Percentiles rank a stretch among this genome's conserved stretches.
Conservation (phyloP, 2,797 vertebrate species). For the Astyanax mexicanus region DNA sequence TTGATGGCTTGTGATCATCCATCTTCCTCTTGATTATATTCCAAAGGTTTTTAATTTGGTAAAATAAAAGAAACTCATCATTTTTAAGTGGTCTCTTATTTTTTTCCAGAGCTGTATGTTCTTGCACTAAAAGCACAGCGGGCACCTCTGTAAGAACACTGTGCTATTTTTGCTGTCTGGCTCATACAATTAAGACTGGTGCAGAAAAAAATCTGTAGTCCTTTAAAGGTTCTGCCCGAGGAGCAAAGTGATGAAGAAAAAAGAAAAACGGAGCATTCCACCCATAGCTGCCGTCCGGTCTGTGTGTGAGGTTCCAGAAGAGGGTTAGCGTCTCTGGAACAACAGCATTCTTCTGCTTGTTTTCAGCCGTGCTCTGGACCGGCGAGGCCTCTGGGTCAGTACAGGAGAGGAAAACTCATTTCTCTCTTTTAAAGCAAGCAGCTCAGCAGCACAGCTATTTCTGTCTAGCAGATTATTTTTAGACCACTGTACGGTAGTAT, state of each 20-base stretch:
- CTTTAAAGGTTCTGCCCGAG: slow-evolving; percentile 44
- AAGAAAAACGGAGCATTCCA: slow-evolving; percentile 38
- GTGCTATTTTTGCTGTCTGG: slow-evolving; percentile 10
- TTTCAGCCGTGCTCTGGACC: slow-evolving; percentile 24
- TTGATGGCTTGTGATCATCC: too few relatives aligned
- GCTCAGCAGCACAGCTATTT: slow-evolving; percentile 19
- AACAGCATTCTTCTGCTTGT: slow-evolving; percentile 44
- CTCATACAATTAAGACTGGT: slow-evolving; percentile 20
- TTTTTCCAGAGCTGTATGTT: too few relatives aligned
- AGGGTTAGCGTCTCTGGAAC: slow-evolving; percentile 7
- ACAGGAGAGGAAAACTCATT: slow-evolving; percentile 42
- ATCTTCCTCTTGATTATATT: too few relatives aligned
- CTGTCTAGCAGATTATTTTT: slow-evolving; percentile 22
- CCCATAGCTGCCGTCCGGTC: slow-evolving; percentile 34
- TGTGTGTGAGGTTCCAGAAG: slow-evolving; percentile 27
- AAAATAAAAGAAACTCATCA: too few relatives aligned
- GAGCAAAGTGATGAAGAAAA: slow-evolving; percentile 5
- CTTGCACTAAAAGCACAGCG: slow-evolving; percentile 6
- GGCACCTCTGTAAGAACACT: not conserved
- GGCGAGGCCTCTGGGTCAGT: slow-evolving; percentile 3
- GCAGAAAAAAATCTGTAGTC: slow-evolving; percentile 19
- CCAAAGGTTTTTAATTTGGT: too few relatives aligned
- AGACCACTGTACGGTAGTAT: slow-evolving; percentile 20
- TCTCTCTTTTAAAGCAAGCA: slow-evolving; percentile 10
- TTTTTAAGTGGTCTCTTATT: too few relatives aligned